A percentile compares a stretch with the other conserved stretches of the same genome.
Conservation (phyloP, 2,113 vertebrate species). For the Butastur rufipennis region DNA sequence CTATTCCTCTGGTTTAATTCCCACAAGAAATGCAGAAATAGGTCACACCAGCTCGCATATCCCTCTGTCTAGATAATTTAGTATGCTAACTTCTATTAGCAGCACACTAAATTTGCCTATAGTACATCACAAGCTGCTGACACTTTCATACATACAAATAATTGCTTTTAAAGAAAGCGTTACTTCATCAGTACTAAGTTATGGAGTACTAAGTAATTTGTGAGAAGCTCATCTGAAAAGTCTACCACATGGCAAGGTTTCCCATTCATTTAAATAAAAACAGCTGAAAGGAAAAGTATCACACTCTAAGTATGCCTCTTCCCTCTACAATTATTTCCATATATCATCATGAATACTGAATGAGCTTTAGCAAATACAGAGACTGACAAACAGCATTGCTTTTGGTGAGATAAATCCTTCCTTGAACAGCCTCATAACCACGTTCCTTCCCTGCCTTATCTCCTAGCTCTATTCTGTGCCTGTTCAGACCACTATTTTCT, state of each 20-base stretch:
- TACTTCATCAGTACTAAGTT: conserved; percentile 6
- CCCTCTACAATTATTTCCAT: conserved; percentile 1
- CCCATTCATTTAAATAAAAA: conserved; percentile 26
- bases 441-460: not conserved
- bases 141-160: conserved; percentile 20
- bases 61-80: not conserved
- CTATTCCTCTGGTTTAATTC: conserved; percentile 35
- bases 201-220: conserved; percentile 15
- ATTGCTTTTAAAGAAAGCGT: conserved; percentile 21
- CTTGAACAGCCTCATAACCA: not conserved
- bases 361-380: not conserved
- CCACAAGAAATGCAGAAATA: conserved; percentile 59
- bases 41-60: conserved; percentile 5
- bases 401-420: conserved; percentile 26
- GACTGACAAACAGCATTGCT: not conserved
- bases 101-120: not conserved
- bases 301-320: not conserved
- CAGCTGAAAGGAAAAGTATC: conserved; percentile 21
- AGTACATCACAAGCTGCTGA: not conserved
- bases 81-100: not conserved
- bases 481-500: not conserved
- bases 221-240: conserved; percentile 17
- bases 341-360: not conserved
- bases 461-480: not conserved
- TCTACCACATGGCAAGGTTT: conserved; percentile 23